Conservation (phyloP, 2,888 invertebrate genomes). For the Cryptus armator region DNA sequence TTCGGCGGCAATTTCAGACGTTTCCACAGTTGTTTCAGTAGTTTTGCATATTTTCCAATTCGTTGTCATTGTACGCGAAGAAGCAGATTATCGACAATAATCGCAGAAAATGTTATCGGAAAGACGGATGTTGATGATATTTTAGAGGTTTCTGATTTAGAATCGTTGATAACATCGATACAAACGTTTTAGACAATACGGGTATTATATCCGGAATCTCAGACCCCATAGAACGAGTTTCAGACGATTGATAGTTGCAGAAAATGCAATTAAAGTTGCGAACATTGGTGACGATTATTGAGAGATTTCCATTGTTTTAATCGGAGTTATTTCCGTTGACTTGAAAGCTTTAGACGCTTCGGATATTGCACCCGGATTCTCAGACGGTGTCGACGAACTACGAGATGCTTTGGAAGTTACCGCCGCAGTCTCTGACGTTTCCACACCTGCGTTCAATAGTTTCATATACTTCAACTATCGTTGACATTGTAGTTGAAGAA, state of each 20-base stretch:
- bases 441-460: background rate
- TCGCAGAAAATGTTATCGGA: background rate
- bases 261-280: background rate
- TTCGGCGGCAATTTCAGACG: background rate
- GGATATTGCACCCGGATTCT: background rate
- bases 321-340: no score
- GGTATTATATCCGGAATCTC: no score
- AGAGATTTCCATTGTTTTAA: background rate
- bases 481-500: background rate
- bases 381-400: background rate
- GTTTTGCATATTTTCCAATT: no score
- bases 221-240: no score
- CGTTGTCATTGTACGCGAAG: no score
- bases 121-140: background rate
- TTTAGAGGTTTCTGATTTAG: no score
- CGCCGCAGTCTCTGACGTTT: background rate
- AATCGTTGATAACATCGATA: no score
- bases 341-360: background rate
- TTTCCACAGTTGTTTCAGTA: no score
- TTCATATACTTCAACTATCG: background rate
- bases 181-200: no score
- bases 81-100: no score
- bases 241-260: background rate
- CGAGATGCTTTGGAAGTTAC: background rate
- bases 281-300: no score